Conservation (phyloP, 2,888 invertebrate species). For the Drosophila lutescens region DNA sequence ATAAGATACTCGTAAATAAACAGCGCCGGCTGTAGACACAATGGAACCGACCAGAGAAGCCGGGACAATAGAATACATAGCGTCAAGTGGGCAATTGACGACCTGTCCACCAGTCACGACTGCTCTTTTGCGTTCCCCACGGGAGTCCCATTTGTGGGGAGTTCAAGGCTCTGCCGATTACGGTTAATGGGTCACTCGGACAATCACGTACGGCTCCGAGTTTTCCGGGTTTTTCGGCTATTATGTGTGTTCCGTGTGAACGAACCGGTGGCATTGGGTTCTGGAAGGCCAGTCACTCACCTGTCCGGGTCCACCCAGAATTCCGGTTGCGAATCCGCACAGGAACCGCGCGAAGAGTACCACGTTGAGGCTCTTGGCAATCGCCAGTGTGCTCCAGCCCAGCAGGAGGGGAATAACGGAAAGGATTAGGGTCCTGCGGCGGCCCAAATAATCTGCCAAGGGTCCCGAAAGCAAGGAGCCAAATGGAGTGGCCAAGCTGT, state of each 20-base stretch:
- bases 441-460: slow-evolving; percentile 89
- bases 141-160: slow-evolving; percentile 21
- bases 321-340: slow-evolving; percentile 90
- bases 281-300: slow-evolving; percentile 83
- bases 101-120: slow-evolving; percentile 39
- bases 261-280: slow-evolving; percentile 26
- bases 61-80: slow-evolving; percentile 45
- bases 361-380: slow-evolving; percentile 86
- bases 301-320: slow-evolving; percentile 90
- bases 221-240: not conserved
- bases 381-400: slow-evolving; percentile 89
- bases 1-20: slow-evolving; percentile 60
- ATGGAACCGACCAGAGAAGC: slow-evolving; percentile 43
- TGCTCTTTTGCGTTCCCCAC: slow-evolving; percentile 23
- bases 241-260: slow-evolving; percentile 25
- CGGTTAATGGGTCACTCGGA: slow-evolving; percentile 68
- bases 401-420: slow-evolving; percentile 88
- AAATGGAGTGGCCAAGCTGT: slow-evolving; percentile 91
- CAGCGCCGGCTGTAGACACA: slow-evolving; percentile 50
- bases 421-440: slow-evolving; percentile 88
- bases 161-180: slow-evolving; percentile 56
- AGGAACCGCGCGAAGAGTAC: slow-evolving; percentile 88
- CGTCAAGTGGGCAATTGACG: slow-evolving; percentile 66
- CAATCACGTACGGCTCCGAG: slow-evolving; percentile 20
- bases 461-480: slow-evolving; percentile 90